Conservation (phyloP, 2,888 invertebrate genomes). For the Drosophila paranaensis region DNA sequence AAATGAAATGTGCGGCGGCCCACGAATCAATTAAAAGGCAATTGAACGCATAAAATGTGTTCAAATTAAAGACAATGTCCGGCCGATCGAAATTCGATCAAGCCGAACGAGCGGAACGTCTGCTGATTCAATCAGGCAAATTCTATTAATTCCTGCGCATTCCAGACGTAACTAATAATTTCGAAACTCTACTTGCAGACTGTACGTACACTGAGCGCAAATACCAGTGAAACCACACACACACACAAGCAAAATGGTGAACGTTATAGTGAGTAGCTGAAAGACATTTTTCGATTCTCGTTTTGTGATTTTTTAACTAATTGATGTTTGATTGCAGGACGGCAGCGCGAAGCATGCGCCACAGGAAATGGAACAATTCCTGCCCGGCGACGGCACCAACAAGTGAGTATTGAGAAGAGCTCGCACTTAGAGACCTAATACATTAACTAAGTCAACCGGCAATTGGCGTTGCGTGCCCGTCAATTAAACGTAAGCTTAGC, state of each 20-base stretch:
- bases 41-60: constrained; percentile 55
- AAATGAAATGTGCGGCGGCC: constrained; percentile 54
- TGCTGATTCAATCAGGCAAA: constrained; percentile 52
- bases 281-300: not conserved
- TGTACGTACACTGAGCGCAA: constrained; percentile 29
- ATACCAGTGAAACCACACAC: constrained; percentile 7
- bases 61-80: constrained; percentile 47
- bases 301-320: constrained; percentile 14
- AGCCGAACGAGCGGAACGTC: constrained; percentile 23
- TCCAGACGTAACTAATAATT: constrained; percentile 18
- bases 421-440: constrained; percentile 28
- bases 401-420: constrained; percentile 70
- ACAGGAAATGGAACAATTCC: constrained; percentile 92
- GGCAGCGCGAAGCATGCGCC: constrained; percentile 84
- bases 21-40: constrained; percentile 63
- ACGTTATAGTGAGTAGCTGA: constrained; percentile 77
- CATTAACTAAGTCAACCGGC: constrained; percentile 21
- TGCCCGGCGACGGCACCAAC: constrained; percentile 87
- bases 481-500: constrained; percentile 60
- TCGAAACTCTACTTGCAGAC: constrained; percentile 24
- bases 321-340: constrained; percentile 64
- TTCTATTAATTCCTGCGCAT: constrained; percentile 16
- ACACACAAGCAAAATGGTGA: constrained; percentile 76
- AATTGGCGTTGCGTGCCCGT: constrained; percentile 35
- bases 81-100: constrained; percentile 30